Percentiles rank a stretch among this genome's conserved stretches.
Evolutionary conservation across 1,140 invertebrate genomes (phyloP).

Genomic region (Apis florea): DNA sequence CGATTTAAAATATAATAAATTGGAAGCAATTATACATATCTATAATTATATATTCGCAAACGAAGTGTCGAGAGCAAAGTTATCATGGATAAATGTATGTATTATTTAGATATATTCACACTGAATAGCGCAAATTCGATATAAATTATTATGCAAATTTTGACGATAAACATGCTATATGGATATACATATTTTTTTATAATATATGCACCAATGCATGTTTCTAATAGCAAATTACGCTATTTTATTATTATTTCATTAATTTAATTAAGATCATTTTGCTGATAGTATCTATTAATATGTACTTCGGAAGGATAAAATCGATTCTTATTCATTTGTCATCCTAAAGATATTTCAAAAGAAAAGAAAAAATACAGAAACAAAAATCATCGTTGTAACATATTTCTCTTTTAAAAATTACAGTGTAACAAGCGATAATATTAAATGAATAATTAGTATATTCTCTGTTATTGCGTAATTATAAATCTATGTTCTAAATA

Average conservation of each 20-base stretch:
- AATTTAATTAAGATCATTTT: neutral
- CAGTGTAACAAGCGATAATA: neutral
- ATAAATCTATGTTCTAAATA: neutral
- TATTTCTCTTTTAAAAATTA: neutral
- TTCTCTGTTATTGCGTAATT: slow-evolving; percentile 6
- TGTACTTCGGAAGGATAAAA: neutral
- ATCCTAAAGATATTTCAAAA: neutral
- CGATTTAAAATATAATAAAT: neutral
- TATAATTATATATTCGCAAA: neutral
- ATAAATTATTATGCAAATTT: neutral
- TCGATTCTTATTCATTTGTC: neutral
- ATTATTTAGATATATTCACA: neutral
- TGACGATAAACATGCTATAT: neutral
- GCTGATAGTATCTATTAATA: neutral
- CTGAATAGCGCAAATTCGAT: neutral
- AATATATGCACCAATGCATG: slow-evolving; percentile 50
- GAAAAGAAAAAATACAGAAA: neutral
- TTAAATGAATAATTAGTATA: neutral
- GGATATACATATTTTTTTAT: slow-evolving; percentile 30
- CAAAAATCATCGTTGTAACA: neutral
- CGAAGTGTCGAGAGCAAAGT: neutral
- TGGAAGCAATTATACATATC: neutral
- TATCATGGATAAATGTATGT: neutral
- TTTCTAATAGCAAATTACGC: slow-evolving; percentile 34
- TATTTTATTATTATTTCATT: neutral